Evolutionary conservation across 2,797 vertebrate genomes (phyloP).

Genomic region (Cynodonichthys magdalenae): DNA sequence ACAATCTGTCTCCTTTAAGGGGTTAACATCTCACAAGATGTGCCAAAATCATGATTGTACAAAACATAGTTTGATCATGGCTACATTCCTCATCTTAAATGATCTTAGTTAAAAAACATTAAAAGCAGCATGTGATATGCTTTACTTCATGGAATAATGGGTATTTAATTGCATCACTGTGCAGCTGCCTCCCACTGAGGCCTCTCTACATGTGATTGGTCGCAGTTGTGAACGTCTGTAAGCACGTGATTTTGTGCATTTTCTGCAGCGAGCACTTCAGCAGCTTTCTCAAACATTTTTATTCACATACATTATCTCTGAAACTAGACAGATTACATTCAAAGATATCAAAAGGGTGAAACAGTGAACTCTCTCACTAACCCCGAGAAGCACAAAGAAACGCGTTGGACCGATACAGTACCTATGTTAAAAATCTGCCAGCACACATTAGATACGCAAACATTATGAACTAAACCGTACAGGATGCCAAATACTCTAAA

Average conservation of each 20-base stretch:
- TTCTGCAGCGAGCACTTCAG: neutral
- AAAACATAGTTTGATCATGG: no score
- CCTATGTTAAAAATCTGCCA: constrained; percentile 64
- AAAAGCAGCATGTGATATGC: no score
- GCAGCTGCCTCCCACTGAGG: no score
- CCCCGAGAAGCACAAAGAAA: constrained; percentile 51
- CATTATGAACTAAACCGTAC: constrained; percentile 65
- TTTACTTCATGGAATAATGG: no score
- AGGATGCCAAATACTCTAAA: constrained; percentile 53
- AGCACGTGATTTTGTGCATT: neutral
- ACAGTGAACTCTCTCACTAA: constrained; percentile 49
- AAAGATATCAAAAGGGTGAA: constrained; percentile 72
- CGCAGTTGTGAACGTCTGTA: no score
- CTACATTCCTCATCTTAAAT: no score
- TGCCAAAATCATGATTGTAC: no score
- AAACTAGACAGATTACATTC: constrained; percentile 71
- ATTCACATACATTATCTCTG: constrained; percentile 72
- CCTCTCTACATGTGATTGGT: no score
- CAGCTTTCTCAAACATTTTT: constrained; percentile 39
- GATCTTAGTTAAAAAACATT: no score
- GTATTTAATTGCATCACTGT: no score
- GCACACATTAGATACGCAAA: constrained; percentile 63
- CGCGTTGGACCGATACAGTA: constrained; percentile 55
- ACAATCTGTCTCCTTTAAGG: no score
- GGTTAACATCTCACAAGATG: no score